Conservation (phyloP, 1,140 invertebrate species). For the Sycobia sp. region DNA sequence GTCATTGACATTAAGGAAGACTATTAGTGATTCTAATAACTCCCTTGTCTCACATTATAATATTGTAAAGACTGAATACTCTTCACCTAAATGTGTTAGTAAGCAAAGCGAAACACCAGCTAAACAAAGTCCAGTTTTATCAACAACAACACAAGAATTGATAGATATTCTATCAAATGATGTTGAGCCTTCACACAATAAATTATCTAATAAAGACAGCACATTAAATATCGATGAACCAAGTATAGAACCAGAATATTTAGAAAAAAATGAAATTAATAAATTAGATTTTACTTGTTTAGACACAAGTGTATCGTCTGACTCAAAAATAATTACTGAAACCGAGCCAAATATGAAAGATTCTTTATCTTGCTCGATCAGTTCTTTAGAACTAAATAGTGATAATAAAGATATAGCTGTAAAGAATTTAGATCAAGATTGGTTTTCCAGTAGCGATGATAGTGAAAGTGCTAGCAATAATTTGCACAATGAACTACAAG, state of each 20-base stretch:
- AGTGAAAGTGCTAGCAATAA: slow-evolving; percentile 52
- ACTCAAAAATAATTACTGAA: neutral
- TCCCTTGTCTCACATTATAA: slow-evolving; percentile 66
- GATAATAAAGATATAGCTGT: slow-evolving; percentile 1
- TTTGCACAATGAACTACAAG: slow-evolving; percentile 37
- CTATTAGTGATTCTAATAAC: slow-evolving; percentile 61
- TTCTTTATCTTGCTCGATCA: neutral
- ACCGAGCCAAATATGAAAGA: neutral
- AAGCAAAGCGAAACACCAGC: slow-evolving; percentile 52
- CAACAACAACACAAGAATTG: slow-evolving; percentile 57
- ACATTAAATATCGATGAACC: neutral
- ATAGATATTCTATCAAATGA: slow-evolving; percentile 58
- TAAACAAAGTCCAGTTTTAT: slow-evolving; percentile 52
- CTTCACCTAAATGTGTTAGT: slow-evolving; percentile 41
- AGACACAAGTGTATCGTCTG: neutral
- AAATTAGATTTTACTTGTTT: neutral
- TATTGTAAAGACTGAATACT: slow-evolving; percentile 60
- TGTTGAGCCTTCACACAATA: slow-evolving; percentile 14
- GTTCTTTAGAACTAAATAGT: neutral
- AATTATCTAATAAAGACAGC: neutral
- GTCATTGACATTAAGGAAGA: slow-evolving; percentile 56
- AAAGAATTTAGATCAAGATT: slow-evolving; percentile 52
- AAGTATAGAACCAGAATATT: neutral
- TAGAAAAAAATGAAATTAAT: neutral
- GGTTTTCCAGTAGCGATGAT: slow-evolving; percentile 60